Base-by-base conservation (phyloP, 2,888 invertebrate species). In the Acleris literana region DNA sequence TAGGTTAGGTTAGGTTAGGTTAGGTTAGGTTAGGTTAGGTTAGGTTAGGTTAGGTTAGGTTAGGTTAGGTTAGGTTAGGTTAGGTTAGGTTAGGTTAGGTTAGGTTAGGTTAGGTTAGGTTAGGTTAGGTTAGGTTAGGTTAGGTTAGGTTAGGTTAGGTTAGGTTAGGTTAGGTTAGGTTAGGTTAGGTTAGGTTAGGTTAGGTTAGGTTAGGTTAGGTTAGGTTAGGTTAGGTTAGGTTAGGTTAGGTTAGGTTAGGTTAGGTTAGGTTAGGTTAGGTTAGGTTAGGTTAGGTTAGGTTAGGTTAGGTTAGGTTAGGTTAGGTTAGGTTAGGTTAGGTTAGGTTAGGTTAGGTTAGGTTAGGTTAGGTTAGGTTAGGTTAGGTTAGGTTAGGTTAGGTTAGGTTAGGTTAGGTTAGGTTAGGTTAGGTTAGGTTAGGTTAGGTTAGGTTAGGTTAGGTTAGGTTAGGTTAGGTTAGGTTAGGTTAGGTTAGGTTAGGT, bases 321-420 rank as follows among this genome's bases (percentile, higher is more conserved):
- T 66, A 65, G 67, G 68, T 68, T 69, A 63, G 68, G 68, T 63
- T 68, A 65, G 61, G 68, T 62, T 65, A 58, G 61, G 65, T 63
- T 69, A 63, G 66, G 68, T 66, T 68, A 57, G 63, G 68, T 69
- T 71, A 62, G 60, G 69, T 64, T 67, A 58, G 65, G 69, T 64
- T 69, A 60, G 68, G 70, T 61, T 68, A 56, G 63, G 65, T 70
- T n/a, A n/a, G n/a, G 68, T 65, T 66, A 61, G 56, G 64, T 62
- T 66, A 68, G 70, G 68, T 68, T 68, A 64, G 67, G 67, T 69
- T 70, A 68, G 66, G 69, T 68, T 68, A 68, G 64, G 69, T 63
- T 66, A 63, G 59, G 63, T 68, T 65, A 63, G 66, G 69, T 68
- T 63, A 61, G 68, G 64, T 64, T 68, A 65, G 55, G 65, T 65